Base-by-base conservation (phyloP, 1,140 invertebrate genomes). In the Hylyphantes graminicola region DNA sequence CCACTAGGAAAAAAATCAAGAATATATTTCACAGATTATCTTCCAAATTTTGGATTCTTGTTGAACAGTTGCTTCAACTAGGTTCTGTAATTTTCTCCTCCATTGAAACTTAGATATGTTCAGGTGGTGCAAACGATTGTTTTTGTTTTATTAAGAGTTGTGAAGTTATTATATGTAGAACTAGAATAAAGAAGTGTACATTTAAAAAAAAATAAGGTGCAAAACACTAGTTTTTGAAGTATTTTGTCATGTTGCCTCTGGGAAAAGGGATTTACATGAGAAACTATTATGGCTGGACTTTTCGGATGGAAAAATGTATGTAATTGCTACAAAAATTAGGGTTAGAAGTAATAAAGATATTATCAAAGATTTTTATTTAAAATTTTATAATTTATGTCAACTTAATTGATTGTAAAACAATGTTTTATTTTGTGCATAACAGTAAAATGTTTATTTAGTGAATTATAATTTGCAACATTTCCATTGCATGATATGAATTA, bases 221-320 rank as follows among this genome's bases (percentile, higher is more conserved):
- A 63, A 76, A 76, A 50, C 55, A 35, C 57, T 76, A 76, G 74
- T 76, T 76, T 76, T 76, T 63, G 74, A 76, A n/a, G 59, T 76
- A 76, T 76, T 76, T 76, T 76, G 74, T 76, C 74, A 51, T 51
- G 59, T 63, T 76, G 74, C 74, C 74, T 76, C 64, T 74, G 21
- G 51, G 57, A 74, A 57, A 74, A 55, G 12, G 17, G 12, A 13
- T 35, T 35, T 1, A 35, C 35, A 35, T 35, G 35, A 35, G 35
- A 35, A 35, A 35, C 35, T 35, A 35, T 35, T 35, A 35, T 35
- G 35, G 35, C 35, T 35, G 35, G 35, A 35, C 35, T 35, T 35
- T 35, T 35, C 2, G 5, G 35, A 35, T 35, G 35, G 35, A 35
- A 35, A 35, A 35, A 35, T 35, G 35, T 35, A 35, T 35, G 35